Evolutionary conservation across 2,888 invertebrate species (phyloP), one percentile per base, ranked within the genome.

Genomic region (Tillus elongatus): DNA sequence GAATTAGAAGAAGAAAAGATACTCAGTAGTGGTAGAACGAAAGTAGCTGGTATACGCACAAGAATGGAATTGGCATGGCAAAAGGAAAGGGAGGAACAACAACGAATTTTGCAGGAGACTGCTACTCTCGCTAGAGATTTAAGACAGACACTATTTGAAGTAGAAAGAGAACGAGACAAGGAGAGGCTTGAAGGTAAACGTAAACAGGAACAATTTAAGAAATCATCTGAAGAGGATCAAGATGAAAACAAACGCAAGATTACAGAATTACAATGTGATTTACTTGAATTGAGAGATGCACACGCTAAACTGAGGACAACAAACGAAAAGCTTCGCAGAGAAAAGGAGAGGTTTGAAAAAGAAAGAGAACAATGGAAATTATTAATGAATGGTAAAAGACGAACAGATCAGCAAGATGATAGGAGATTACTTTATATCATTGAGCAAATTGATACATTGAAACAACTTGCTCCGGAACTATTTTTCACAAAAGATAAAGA

Each of bases 1-100:
- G 87, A 88, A 73, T 74, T 89, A 53, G 91, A 92, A 64, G 92
- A 92, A 64, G 90, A 90, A 45, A 75, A 87, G 29, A 72, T 90
- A 35, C 68, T 92, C 15, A 79, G 80, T 10, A 82, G 84, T 14
- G 90, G 91, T 1, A 72, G 91, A 42, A 83, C 87, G 1, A 83
- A 89, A 56, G 82, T 89, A 44, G 84, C 87, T 0, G 91, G 90
- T 2, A 69, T 87, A 50, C 82, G 85, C 53, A 87, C 91, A 2
- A 78, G 86, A 35, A 79, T 92, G 74, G 91, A 92, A 60, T 69
- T 92, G 10, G 88, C 90, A 0, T 92, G 92, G 92, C 90, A 90
- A 56, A 92, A 90, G 60, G 92, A 92, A 63, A 72, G 92, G 13
- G 89, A 90, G 60, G 91, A 92, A 54, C 89, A 90, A 54, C 90